A percentile compares a stretch with the other conserved stretches of the same genome.
Evolutionary conservation across 2,797 vertebrate genomes (phyloP).

Genomic region (Labeo calbasu): DNA sequence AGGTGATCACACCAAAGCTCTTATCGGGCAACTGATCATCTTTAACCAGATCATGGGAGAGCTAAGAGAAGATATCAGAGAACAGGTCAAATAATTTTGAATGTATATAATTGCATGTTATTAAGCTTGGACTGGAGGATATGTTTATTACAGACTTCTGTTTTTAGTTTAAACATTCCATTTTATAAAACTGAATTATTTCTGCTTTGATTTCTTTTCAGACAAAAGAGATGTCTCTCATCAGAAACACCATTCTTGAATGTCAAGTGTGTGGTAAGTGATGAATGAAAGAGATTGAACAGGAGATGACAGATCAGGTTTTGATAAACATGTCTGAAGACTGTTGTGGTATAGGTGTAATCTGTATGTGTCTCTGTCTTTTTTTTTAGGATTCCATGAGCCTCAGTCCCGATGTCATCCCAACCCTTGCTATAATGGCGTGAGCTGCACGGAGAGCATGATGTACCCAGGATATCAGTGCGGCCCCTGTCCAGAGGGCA

Average conservation of each 20-base stretch:
- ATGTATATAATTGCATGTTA: no score
- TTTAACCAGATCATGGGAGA: conserved; percentile 92
- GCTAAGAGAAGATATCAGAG: conserved; percentile 89
- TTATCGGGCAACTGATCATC: conserved; percentile 91
- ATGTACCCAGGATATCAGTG: conserved; percentile 91
- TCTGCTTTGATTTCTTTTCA: conserved; percentile 60
- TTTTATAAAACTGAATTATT: background rate
- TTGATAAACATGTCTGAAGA: background rate
- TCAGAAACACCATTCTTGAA: conserved; percentile 96
- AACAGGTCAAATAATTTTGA: conserved; percentile 79
- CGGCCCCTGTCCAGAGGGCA: conserved; percentile 87
- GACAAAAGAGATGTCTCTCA: conserved; percentile 97
- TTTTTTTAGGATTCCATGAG: conserved; percentile 87
- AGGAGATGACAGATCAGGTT: background rate
- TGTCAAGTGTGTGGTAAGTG: conserved; percentile 97
- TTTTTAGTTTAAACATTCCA: background rate
- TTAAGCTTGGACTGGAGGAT: background rate
- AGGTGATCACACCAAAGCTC: conserved; percentile 94
- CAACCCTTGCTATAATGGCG: conserved; percentile 86
- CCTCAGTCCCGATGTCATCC: conserved; percentile 90
- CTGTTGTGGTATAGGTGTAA: background rate
- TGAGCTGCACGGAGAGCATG: conserved; percentile 87
- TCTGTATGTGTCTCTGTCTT: background rate
- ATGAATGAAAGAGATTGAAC: background rate
- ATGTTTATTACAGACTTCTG: background rate